Evolutionary conservation across 2,113 vertebrate species (phyloP).

Genomic region (Microtus richardsoni): DNA sequence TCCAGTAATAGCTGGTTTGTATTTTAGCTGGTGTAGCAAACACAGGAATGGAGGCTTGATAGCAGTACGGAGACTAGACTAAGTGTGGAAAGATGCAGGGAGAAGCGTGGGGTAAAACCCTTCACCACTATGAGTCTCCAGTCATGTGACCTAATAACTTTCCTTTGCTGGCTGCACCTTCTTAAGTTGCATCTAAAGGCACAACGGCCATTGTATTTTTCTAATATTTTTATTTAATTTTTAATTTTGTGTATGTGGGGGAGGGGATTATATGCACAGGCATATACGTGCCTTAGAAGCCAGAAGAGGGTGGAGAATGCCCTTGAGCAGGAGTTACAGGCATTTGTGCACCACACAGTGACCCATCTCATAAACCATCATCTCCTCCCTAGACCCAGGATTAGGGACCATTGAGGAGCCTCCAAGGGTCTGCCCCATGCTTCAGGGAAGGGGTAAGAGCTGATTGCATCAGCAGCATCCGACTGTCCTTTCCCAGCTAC

Average conservation of each 20-base stretch:
- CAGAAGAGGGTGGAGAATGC: too few relatives aligned
- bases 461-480: not conserved
- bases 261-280: too few relatives aligned
- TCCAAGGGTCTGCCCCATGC: not conserved
- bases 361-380: not conserved
- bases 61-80: not conserved
- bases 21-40: not conserved
- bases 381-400: not conserved
- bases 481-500: not conserved
- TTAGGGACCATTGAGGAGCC: not conserved
- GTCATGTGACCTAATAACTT: not conserved
- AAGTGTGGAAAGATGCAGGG: not conserved
- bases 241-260: too few relatives aligned
- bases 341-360: not conserved
- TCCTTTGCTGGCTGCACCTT: not conserved
- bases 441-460: not conserved
- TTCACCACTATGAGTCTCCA: too few relatives aligned
- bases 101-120: not conserved
- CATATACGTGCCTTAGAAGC: too few relatives aligned
- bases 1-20: not conserved
- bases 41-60: not conserved
- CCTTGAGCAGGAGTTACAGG: too few relatives aligned
- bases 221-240: not conserved
- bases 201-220: not conserved
- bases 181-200: not conserved